Base-by-base conservation (phyloP, 2,113 vertebrate species). In the Apteryx owenii region DNA sequence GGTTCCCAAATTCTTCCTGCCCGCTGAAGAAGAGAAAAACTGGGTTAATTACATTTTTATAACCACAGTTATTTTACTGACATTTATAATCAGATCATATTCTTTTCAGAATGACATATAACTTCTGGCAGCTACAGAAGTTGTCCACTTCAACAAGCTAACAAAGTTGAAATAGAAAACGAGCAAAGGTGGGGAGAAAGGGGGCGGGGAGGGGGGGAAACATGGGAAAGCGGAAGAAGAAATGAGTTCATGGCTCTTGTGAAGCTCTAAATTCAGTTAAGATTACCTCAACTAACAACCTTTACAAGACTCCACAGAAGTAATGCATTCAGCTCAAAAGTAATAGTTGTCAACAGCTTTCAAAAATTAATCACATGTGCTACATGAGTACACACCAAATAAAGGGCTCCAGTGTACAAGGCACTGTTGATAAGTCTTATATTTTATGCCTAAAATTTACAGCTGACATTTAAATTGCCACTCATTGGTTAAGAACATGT, bases 391-490 rank as follows among this genome's bases (percentile, higher is more conserved):
- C 22, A 15, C 7, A 36, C 19, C 0, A 33, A 2, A 28, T 13
- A 64, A 54, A 38, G 4, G 7, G 15, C 21, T 72, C 14, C 38
- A 64, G 31, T 1, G 1, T 19, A 77, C 73, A 0, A 33, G 29
- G 12, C 9, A 40, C n/a, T 33, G 21, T 18, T 21, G 40, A 81
- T 46, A 26, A 60, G 17, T 26, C 70, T 77, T n/a, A 70, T 0
- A 0, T 33, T 81, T 42, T 40, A 42, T 62, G 50, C 14, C 21
- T 48, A 42, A 8, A 10, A 58, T 70, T 42, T n/a, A 78, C 22
- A 44, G 33, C 20, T 50, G 51, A 66, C 51, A 76, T 18, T 31
- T 8, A n/a, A 19, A 53, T 6, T 62, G 9, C 25, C 48, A 53
- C 40, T 53, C 38, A 44, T 29, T 22, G 12, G 9, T 65, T 53